Percentiles rank a stretch among this genome's conserved stretches.
Conservation (phyloP, 2,113 vertebrate genomes). For the human (Homo sapiens) region GRCh38 chr5:180380501-180381000, state of each 20-base stretch:
- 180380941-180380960: not conserved
- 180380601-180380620: not conserved
- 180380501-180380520: not conserved
- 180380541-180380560: not conserved
- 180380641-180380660: not conserved
- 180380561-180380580: not conserved
- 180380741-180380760: not conserved
- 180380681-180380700: not conserved
- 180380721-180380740: not conserved
- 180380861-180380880: not conserved
- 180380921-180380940: not conserved
- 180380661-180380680: not conserved
- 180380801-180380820: not conserved
- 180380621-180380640: not conserved
- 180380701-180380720: not conserved
- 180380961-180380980: not conserved
- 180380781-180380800: not conserved
- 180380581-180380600: not conserved
- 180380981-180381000: not conserved
- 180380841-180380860: not conserved
- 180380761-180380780: not conserved
- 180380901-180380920: not conserved
- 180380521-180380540: not conserved
- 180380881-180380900: not conserved
- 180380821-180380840: not conserved